These are phyloP conservation scores for Sciaenops ocellatus DNA, from an alignment of 2,797 vertebrate genomes.

Conservation along the genomic window DNA sequence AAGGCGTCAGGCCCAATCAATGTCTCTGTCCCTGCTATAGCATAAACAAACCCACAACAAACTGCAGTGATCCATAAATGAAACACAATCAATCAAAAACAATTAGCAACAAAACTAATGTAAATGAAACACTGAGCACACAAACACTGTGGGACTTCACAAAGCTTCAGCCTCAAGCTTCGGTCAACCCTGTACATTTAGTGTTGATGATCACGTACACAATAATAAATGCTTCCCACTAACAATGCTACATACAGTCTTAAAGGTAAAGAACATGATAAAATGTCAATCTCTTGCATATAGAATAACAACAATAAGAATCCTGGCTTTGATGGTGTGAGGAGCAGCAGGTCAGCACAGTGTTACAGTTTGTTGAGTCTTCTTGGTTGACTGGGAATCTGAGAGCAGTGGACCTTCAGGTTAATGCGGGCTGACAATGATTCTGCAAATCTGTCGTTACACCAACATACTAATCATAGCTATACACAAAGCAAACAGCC, in stretches of 20 bases:
- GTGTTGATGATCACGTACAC: slow-evolving; percentile 9
- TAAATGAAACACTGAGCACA: slow-evolving; percentile 76
- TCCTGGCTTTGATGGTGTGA: slow-evolving; percentile 6
- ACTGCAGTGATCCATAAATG: slow-evolving; percentile 60
- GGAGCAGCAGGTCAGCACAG: slow-evolving; percentile 47
- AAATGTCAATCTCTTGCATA: slow-evolving; percentile 1
- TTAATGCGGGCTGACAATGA: slow-evolving; percentile 51
- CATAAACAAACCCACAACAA: slow-evolving; percentile 63
- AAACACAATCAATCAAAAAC: slow-evolving; percentile 74
- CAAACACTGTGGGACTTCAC: slow-evolving; percentile 56
- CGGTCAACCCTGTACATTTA: slow-evolving; percentile 33
- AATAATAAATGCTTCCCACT: slow-evolving; percentile 10
- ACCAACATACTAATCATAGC: slow-evolving; percentile 48
- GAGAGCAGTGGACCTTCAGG: slow-evolving; percentile 34
- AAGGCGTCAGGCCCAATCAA: slow-evolving; percentile 80
- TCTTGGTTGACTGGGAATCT: slow-evolving; percentile 41
- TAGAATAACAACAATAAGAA: slow-evolving; percentile 11
- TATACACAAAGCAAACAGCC: slow-evolving; percentile 41
- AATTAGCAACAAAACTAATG: slow-evolving; percentile 70
- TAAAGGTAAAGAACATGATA: not conserved
- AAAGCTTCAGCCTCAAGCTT: slow-evolving; percentile 39
- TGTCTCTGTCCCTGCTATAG: slow-evolving; percentile 50
- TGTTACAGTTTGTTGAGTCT: slow-evolving; percentile 33
- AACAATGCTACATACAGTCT: not conserved
- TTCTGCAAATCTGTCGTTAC: slow-evolving; percentile 39